Percentiles rank a stretch among this genome's conserved stretches.
These are phyloP conservation scores for Eutrigla gurnardus DNA, from an alignment of 2,797 vertebrate species.

Conservation along the genomic window DNA sequence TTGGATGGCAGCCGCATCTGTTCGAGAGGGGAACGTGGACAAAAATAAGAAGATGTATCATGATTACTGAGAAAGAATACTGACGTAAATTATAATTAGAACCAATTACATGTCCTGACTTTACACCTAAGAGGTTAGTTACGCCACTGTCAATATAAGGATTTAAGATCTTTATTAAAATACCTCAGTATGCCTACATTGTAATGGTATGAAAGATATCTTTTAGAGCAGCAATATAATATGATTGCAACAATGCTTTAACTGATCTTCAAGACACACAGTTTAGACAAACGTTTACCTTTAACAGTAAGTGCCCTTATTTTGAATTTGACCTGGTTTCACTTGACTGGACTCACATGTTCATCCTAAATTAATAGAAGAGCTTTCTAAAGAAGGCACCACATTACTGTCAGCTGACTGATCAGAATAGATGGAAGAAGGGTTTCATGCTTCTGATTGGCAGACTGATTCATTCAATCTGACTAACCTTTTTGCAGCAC, in stretches of 20 bases:
- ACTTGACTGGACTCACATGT: not conserved
- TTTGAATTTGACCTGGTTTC: not conserved
- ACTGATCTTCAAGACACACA: not conserved
- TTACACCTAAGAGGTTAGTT: too few species aligned
- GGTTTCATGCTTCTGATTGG: not conserved
- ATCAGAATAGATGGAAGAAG: not conserved
- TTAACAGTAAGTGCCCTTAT: not conserved
- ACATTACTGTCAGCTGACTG: not conserved
- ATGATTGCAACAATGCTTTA: not conserved
- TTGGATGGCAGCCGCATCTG: conserved; percentile 98
- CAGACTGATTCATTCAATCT: not conserved
- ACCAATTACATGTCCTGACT: too few species aligned
- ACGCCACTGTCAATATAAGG: too few species aligned
- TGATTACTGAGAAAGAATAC: conserved; percentile 5
- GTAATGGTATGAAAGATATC: not conserved
- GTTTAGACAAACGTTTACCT: not conserved
- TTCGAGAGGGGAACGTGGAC: conserved; percentile 16
- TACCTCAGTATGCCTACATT: not conserved
- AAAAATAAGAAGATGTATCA: not conserved
- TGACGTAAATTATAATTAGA: not conserved
- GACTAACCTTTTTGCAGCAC: conserved; percentile 97
- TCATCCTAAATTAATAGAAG: not conserved
- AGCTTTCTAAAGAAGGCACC: not conserved
- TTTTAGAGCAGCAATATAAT: not conserved
- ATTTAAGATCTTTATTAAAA: too few species aligned